Conservation (phyloP, 2,797 vertebrate species). For the Staurois parvus region DNA sequence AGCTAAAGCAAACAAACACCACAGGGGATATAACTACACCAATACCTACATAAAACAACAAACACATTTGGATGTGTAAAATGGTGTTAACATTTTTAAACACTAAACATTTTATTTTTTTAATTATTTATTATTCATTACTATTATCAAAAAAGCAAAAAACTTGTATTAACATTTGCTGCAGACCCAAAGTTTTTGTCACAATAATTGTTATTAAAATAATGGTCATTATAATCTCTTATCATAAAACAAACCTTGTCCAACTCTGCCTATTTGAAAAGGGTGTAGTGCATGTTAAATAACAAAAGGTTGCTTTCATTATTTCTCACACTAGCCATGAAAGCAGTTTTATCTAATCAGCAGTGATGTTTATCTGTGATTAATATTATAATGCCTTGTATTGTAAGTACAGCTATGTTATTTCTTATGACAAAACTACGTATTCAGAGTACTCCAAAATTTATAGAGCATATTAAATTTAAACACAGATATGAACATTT, state of each 20-base stretch:
- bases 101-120: no score
- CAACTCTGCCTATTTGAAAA: slow-evolving; percentile 66
- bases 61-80: no score
- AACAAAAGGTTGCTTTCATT: slow-evolving; percentile 55
- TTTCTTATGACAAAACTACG: background rate
- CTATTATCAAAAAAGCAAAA: background rate
- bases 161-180: background rate
- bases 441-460: background rate
- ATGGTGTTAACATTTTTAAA: no score
- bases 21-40: no score
- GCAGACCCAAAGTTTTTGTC: background rate
- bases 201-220: slow-evolving; percentile 26
- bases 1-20: no score
- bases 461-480: background rate
- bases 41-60: no score
- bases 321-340: slow-evolving; percentile 34
- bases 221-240: slow-evolving; percentile 66
- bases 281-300: slow-evolving; percentile 62
- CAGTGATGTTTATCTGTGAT: background rate
- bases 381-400: background rate
- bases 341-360: slow-evolving; percentile 10
- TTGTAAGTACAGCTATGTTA: background rate
- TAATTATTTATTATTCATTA: background rate
- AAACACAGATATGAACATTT: background rate
- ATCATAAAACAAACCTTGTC: slow-evolving; percentile 66